Percentiles rank a stretch among this genome's conserved stretches.
Evolutionary conservation across 2,797 vertebrate species (phyloP).

Genomic region (Chrysocyon brachyurus): DNA sequence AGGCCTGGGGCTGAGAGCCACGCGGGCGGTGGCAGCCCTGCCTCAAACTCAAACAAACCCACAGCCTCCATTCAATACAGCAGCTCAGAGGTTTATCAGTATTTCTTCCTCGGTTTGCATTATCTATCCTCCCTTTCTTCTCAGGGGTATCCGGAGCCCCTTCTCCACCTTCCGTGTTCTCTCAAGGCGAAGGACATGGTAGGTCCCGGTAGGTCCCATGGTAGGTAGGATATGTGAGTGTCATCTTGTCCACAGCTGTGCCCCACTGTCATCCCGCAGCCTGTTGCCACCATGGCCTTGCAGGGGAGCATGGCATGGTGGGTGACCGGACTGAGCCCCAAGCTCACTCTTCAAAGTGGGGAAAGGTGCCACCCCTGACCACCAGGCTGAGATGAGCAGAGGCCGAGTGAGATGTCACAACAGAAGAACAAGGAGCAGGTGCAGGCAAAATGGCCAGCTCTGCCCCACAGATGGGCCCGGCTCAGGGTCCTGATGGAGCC

Average conservation of each 20-base stretch:
- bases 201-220: not conserved
- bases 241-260: too few relatives aligned
- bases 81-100: not conserved
- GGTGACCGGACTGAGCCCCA: not conserved
- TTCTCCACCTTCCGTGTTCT: not conserved
- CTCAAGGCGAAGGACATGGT: not conserved
- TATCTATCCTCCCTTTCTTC: not conserved
- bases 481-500: not conserved
- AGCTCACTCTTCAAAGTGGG: not conserved
- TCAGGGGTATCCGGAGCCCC: not conserved
- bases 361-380: not conserved
- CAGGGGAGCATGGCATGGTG: rapidly evolving
- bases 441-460: not conserved
- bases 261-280: too few relatives aligned
- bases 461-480: not conserved
- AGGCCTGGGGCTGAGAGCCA: not conserved
- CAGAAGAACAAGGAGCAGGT: not conserved
- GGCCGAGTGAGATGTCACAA: too few relatives aligned
- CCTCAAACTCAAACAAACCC: not conserved
- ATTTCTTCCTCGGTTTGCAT: not conserved
- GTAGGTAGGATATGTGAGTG: too few relatives aligned
- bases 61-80: not conserved
- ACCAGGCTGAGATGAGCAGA: not conserved
- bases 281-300: rapidly evolving
- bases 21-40: not conserved